Evolutionary conservation across 2,888 invertebrate genomes (phyloP), one percentile per base, ranked within the genome.

Genomic region (Caenorhabditis sp.): DNA sequence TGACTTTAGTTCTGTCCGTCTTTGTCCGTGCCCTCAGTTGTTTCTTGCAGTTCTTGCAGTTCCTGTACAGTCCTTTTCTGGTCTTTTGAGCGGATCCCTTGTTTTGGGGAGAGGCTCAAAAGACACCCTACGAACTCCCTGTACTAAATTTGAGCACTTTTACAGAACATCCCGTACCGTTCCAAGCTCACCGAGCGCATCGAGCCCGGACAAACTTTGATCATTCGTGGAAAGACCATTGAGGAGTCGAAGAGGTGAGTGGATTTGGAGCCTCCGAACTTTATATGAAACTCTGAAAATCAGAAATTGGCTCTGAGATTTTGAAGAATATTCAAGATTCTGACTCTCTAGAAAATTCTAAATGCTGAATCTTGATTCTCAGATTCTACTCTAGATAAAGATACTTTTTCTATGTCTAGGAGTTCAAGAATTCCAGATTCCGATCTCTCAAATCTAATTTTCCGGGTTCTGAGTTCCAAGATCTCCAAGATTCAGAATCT

Each of bases 131-230:
- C 63, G n/a, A 64, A 63, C 64, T 56, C 35, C 70, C 59, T 12
- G 7, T 12, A 19, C 19, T 70, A 61, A 63, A 41, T 41, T 38
- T 54, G 4, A 6, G 5, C 1, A 6, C 28, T 31, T 5, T 58
- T 88, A 86, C 87, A 89, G 89, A 87, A 87, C 81, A 84, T 89
- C 68, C 89, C 89, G 19, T 89, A 89, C 66, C 89, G 89, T 59
- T 84, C 84, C 73, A 87, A 88, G 86, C 82, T 89, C 35, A 86
- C 86, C 59, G 89, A 89, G 84, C 81, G 86, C 70, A 89, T 89
- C 83, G 89, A 89, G 85, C 88, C 89, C 51, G 89, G 89, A 47
- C 89, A 89, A 82, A 87, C 88, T 56, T 75, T 89, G 66, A 88
- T 88, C 83, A 88, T 89, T 61, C 83, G 87, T 22, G 89, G 89